Percentiles rank a stretch among this genome's conserved stretches.
phyloP scores from a whole-genome alignment of 2,113 vertebrate genomes.

The Crotalus tigris region DNA sequence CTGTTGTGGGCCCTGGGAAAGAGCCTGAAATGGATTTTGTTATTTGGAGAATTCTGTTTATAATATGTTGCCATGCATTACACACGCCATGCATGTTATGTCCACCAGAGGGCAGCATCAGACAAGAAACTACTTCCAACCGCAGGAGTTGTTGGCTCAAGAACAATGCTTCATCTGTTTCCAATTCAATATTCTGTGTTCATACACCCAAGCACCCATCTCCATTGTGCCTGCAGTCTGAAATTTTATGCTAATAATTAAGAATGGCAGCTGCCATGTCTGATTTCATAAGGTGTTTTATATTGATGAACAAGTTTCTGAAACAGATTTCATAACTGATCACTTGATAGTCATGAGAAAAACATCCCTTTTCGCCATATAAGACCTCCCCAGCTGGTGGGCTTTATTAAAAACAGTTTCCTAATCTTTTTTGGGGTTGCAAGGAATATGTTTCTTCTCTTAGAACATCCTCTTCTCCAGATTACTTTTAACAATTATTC shows the following conservation, averaged over 20 bases:
- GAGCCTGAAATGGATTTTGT: neutral
- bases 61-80: neutral
- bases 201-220: neutral
- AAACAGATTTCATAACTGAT: conserved; percentile 32
- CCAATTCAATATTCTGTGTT: neutral
- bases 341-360: conserved; percentile 54
- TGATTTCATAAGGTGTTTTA: neutral
- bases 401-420: conserved; percentile 49
- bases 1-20: neutral
- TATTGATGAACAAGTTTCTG: neutral
- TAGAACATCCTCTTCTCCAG: conserved; percentile 23
- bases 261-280: neutral
- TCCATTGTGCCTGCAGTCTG: neutral
- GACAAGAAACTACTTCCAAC: conserved; percentile 7
- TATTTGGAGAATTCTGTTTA: neutral
- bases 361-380: conserved; percentile 49
- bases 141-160: neutral
- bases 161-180: neutral
- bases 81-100: neutral
- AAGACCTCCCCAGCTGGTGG: conserved; percentile 49
- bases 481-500: conserved; percentile 17
- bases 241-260: neutral
- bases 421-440: conserved; percentile 32
- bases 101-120: conserved; percentile 55
- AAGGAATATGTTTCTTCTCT: conserved; percentile 4